These are phyloP conservation scores for Arnoldichthys spilopterus DNA, from an alignment of 2,797 vertebrate genomes.

Conservation along the genomic window DNA sequence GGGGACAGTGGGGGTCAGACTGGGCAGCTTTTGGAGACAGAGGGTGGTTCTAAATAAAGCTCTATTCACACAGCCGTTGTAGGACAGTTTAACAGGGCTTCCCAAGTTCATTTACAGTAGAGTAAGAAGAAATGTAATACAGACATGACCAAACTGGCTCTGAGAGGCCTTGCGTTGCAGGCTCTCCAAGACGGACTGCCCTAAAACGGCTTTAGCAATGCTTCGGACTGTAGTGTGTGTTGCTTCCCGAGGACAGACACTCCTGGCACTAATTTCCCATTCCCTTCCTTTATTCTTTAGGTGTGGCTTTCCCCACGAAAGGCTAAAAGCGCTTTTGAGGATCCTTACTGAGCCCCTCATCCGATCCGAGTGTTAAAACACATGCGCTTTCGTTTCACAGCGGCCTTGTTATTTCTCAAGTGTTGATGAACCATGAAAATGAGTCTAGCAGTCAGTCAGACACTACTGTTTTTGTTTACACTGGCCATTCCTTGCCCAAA, in stretches of 20 bases:
- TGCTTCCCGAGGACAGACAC: constrained; percentile 61
- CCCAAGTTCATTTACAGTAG: constrained; percentile 21
- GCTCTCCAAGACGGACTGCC: constrained; percentile 29
- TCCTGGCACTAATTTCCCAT: constrained; percentile 83
- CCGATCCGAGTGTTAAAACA: constrained; percentile 84
- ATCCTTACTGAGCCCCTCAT: constrained; percentile 89
- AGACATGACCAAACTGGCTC: constrained; percentile 1
- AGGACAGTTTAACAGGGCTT: constrained; percentile 37
- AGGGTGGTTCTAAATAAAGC: constrained; percentile 25
- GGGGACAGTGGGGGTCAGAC: constrained; percentile 68
- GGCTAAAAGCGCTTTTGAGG: constrained; percentile 88
- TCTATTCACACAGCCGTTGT: constrained; percentile 44
- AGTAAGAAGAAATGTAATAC: constrained; percentile 10
- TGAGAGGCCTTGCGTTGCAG: neutral
- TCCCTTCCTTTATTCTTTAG: constrained; percentile 91
- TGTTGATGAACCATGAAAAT: constrained; percentile 73
- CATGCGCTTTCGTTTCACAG: constrained; percentile 83
- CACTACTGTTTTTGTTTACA: constrained; percentile 77
- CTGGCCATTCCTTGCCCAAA: constrained; percentile 42
- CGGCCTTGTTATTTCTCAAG: constrained; percentile 76
- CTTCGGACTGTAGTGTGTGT: constrained; percentile 47
- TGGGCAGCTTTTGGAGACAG: constrained; percentile 56
- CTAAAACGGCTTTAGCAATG: constrained; percentile 46
- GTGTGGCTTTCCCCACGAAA: constrained; percentile 92
- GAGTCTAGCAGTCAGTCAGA: constrained; percentile 83